A percentile compares a stretch with the other conserved stretches of the same genome.
Evolutionary conservation across 2,113 vertebrate genomes (phyloP).

Genomic region (Laticauda laticaudata): DNA sequence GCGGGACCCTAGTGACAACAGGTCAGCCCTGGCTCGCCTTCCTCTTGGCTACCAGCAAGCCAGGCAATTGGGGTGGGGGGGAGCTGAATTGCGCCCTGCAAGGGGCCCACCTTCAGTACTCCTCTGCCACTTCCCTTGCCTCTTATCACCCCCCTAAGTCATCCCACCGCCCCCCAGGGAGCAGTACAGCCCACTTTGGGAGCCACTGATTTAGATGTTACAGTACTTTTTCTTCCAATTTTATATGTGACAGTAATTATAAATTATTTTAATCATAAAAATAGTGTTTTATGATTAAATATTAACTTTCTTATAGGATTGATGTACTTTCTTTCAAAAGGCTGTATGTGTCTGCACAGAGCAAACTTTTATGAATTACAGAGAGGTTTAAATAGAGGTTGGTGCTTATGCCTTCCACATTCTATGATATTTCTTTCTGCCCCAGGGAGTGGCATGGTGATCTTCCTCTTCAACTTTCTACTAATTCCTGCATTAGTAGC

Average conservation of each 20-base stretch:
- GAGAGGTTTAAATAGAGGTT: neutral
- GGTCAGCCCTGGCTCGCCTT: no score
- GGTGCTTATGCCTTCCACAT: neutral
- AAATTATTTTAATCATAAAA: neutral
- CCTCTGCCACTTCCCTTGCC: no score
- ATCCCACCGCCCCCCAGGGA: no score
- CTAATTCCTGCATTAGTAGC: neutral
- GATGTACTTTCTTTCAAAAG: neutral
- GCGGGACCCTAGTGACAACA: no score
- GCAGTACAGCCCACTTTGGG: no score
- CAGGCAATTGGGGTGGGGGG: no score
- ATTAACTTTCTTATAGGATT: neutral
- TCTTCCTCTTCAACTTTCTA: neutral
- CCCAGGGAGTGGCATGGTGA: neutral
- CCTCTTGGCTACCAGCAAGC: no score
- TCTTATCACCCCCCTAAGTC: no score
- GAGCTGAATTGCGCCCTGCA: no score
- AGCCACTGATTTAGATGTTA: neutral
- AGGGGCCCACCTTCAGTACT: no score
- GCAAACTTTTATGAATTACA: neutral
- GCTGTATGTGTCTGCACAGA: neutral
- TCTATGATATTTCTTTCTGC: neutral
- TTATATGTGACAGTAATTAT: neutral
- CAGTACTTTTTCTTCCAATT: neutral
- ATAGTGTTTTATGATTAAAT: neutral